Conservation (phyloP, 1,140 invertebrate species). For the Drosophila asahinai region DNA sequence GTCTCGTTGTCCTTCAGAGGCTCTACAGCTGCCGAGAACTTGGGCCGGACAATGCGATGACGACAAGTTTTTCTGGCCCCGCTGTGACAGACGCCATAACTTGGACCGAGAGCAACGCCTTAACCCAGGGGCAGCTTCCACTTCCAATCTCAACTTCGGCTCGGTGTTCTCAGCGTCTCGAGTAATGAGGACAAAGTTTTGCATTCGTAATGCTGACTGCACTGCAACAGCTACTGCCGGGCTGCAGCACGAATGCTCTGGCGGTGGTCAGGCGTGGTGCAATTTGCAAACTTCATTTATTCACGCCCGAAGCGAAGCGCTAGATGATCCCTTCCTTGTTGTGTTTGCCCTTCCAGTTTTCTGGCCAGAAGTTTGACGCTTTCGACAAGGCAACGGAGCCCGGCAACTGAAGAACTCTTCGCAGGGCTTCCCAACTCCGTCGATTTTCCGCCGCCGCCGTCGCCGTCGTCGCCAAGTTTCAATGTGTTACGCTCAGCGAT, state of each 20-base stretch:
- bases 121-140: slow-evolving; percentile 71
- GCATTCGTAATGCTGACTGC: slow-evolving; percentile 68
- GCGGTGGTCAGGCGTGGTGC: slow-evolving; percentile 81
- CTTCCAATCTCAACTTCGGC: slow-evolving; percentile 20
- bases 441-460: background rate
- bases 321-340: slow-evolving; percentile 55
- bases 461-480: background rate
- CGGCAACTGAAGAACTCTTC: slow-evolving; percentile 43
- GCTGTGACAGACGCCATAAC: slow-evolving; percentile 83
- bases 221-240: slow-evolving; percentile 40
- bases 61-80: slow-evolving; percentile 69
- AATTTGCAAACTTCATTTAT: slow-evolving; percentile 84
- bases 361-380: slow-evolving; percentile 70
- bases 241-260: slow-evolving; percentile 46
- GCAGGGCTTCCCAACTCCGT: slow-evolving; percentile 1
- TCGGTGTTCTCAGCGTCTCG: slow-evolving; percentile 28
- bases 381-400: slow-evolving; percentile 67
- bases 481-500: slow-evolving; percentile 40
- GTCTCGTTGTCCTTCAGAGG: slow-evolving; percentile 70
- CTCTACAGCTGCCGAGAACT: slow-evolving; percentile 64
- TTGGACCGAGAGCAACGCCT: slow-evolving; percentile 74
- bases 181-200: slow-evolving; percentile 84
- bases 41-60: slow-evolving; percentile 57
- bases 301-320: slow-evolving; percentile 73
- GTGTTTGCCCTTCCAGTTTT: slow-evolving; percentile 69